Evolutionary conservation across 2,888 invertebrate genomes (phyloP).

Genomic region (Palloptera scutellata): DNA sequence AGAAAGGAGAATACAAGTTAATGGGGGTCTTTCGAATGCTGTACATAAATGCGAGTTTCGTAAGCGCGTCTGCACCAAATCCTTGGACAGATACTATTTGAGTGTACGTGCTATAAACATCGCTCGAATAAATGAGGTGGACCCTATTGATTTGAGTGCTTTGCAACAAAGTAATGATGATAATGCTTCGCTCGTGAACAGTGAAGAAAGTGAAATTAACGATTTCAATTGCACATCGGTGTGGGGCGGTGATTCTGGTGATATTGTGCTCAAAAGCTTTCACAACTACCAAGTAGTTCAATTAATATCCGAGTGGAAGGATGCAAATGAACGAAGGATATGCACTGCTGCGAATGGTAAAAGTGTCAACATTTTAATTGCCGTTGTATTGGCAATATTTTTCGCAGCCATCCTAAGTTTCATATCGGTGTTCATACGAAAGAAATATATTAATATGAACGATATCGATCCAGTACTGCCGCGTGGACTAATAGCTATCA

Average conservation of each 20-base stretch:
- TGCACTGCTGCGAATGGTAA: too few species aligned
- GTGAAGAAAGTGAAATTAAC: too few species aligned
- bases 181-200: too few species aligned
- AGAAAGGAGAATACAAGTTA: not conserved
- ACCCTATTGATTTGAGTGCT: not conserved
- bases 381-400: constrained; percentile 16
- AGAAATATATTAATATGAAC: constrained; percentile 52
- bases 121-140: constrained; percentile 38
- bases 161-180: too few species aligned
- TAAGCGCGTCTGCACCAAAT: constrained; percentile 41
- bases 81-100: constrained; percentile 37
- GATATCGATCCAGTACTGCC: constrained; percentile 51
- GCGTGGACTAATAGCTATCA: constrained; percentile 47
- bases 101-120: constrained; percentile 52
- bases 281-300: too few species aligned
- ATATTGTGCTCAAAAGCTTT: too few species aligned
- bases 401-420: constrained; percentile 32
- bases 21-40: not conserved
- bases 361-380: too few species aligned
- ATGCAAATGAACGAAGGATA: too few species aligned
- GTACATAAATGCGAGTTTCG: constrained; percentile 41
- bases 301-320: too few species aligned
- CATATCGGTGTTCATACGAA: constrained; percentile 40
- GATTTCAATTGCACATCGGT: too few species aligned
- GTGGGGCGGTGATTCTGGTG: too few species aligned